These are phyloP conservation scores for Enteromius trimaculatus DNA, from an alignment of 2,797 vertebrate genomes.

Conservation along the genomic window DNA sequence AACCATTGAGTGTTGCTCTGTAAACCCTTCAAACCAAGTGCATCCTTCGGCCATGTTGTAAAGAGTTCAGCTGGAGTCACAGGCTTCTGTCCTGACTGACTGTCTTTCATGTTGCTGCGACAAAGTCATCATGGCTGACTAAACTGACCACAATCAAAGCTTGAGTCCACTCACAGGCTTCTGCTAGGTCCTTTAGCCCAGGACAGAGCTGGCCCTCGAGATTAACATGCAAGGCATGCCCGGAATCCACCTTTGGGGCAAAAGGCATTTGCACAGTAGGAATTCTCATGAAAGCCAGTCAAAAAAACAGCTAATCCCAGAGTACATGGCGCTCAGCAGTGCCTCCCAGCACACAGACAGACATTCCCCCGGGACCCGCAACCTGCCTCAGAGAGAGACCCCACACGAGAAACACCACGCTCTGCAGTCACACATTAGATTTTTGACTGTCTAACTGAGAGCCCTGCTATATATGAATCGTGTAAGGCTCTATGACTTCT, in stretches of 20 bases:
- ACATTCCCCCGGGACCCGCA: neutral
- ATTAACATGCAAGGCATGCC: constrained; percentile 41
- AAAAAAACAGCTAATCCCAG: constrained; percentile 42
- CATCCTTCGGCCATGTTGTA: neutral
- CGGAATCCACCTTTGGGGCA: constrained; percentile 55
- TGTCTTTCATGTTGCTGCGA: neutral
- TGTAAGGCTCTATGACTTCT: neutral
- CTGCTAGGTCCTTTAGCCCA: neutral
- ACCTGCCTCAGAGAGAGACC: neutral
- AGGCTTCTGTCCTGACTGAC: neutral
- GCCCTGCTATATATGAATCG: neutral
- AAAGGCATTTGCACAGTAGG: constrained; percentile 36
- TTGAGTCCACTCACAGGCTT: neutral
- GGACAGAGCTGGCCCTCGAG: constrained; percentile 20
- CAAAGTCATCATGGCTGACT: constrained; percentile 27
- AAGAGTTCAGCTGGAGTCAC: neutral
- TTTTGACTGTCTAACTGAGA: neutral
- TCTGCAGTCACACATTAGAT: neutral
- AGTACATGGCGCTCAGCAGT: neutral
- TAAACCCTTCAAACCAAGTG: neutral
- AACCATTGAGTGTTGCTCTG: neutral
- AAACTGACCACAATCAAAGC: neutral
- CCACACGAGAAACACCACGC: neutral
- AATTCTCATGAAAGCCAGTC: constrained; percentile 51
- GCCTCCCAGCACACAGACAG: neutral